Evolutionary conservation across 2,888 invertebrate genomes (phyloP), one percentile per base, ranked within the genome.

Genomic region (Sylvicola cinctus): DNA sequence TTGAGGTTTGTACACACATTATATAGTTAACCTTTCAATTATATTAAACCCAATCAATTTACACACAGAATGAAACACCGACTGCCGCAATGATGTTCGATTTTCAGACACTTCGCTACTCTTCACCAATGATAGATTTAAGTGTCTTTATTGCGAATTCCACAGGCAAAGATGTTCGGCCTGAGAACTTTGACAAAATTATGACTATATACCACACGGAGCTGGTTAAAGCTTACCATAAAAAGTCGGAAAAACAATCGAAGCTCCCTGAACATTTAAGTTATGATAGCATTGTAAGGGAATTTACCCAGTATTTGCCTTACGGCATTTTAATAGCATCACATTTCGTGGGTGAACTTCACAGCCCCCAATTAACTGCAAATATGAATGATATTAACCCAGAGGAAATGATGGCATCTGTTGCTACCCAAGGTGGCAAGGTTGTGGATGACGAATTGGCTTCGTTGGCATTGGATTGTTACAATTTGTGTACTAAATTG

Each of bases 91-190:
- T 55, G 46, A 54, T 57, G 53, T 58, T 57, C 34, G 57, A 58
- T 44, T 50, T 56, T 30, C 57, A 58, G 42, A 58, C 57, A 1
- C 37, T 56, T 29, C 46, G 53, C 2, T 39, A 51, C 27, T 45
- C 46, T 6, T 55, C 58, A 11, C 58, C 57, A 25, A 57, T 56
- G 58, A 32, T 55, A 1, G 57, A 58, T 40, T 41, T 58, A 2
- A 26, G 43, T 2, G 37, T 48, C 3, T 54, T 55, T 31, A 36
- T 58, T 17, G 42, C 48, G 2, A 29, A 53, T 1, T 55, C 55
- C 3, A 35, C 46, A 2, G 49, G 47, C 31, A 44, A 45, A 1
- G 48, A 49, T 14, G 46, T 52, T 2, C 51, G 56, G 3, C 30
- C 41, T 23, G 36, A 38, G 4, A 23, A 55, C 40, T 56, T 56